Evolutionary conservation across 2,113 vertebrate species (phyloP).

Genomic region (Scytalopus superciliaris): DNA sequence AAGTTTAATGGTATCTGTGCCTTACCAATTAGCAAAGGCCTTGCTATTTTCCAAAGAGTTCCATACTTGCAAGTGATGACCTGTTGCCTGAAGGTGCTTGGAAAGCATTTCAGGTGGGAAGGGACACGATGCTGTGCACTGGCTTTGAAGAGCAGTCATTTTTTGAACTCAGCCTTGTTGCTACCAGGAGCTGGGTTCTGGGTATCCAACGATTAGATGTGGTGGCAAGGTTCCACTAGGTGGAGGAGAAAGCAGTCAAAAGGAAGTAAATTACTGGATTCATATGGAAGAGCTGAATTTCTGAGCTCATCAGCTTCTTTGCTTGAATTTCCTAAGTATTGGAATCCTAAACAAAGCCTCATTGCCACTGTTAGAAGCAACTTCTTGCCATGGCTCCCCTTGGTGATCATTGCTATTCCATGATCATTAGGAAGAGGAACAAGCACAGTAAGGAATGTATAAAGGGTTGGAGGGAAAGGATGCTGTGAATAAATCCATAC

Average conservation of each 20-base stretch:
- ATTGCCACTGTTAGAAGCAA: neutral
- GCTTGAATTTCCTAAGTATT: slow-evolving; percentile 1
- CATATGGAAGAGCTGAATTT: neutral
- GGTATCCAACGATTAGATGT: neutral
- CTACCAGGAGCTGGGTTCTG: neutral
- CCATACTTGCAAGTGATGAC: neutral
- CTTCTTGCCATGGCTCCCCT: neutral
- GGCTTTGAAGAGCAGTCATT: neutral
- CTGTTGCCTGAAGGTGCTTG: neutral
- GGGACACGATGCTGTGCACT: neutral
- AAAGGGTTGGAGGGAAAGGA: slow-evolving; percentile 9
- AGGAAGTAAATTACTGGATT: neutral
- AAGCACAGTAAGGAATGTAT: neutral
- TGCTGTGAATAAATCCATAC: slow-evolving; percentile 28
- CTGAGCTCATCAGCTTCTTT: neutral
- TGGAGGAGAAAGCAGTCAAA: neutral
- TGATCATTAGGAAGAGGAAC: neutral
- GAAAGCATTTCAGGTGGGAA: neutral
- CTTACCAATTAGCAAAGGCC: neutral
- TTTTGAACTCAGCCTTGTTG: neutral
- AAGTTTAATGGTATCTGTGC: neutral
- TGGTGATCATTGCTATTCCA: neutral
- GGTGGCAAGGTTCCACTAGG: neutral
- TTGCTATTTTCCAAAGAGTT: neutral
- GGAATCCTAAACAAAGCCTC: neutral